Conservation (phyloP, 2,888 invertebrate genomes). For the Danaus chrysippus region DNA sequence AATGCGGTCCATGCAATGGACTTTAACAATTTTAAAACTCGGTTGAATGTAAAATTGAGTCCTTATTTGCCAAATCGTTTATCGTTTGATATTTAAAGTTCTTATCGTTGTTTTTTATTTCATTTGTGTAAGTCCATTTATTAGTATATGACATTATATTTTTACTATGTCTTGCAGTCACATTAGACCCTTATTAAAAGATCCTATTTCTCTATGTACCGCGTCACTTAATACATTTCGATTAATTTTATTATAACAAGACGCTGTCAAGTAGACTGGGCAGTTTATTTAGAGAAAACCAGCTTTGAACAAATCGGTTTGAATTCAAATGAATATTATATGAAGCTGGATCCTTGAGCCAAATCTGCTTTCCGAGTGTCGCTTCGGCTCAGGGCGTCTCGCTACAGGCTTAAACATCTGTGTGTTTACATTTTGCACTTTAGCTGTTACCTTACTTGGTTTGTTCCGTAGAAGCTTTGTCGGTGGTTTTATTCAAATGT, state of each 20-base stretch:
- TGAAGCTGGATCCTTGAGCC: conserved; percentile 30
- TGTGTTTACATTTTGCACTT: conserved; percentile 10
- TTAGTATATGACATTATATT: too few relatives aligned
- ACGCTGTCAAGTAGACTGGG: background rate
- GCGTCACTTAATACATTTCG: too few relatives aligned
- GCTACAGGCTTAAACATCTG: conserved; percentile 14
- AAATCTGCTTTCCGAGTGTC: conserved; percentile 26
- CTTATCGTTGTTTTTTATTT: too few relatives aligned
- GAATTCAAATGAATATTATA: conserved; percentile 47
- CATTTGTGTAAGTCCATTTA: too few relatives aligned
- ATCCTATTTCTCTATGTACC: too few relatives aligned
- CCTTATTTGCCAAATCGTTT: background rate
- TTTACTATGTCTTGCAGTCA: too few relatives aligned
- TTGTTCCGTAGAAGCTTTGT: conserved; percentile 2
- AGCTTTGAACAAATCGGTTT: conserved; percentile 21
- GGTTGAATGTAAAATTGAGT: background rate
- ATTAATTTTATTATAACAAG: background rate
- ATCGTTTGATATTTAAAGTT: background rate
- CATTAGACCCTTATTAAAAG: too few relatives aligned
- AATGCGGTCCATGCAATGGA: conserved; percentile 13
- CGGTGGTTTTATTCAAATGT: conserved; percentile 2
- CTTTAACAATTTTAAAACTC: conserved; percentile 12
- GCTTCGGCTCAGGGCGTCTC: conserved; percentile 10
- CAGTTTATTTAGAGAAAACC: conserved; percentile 10
- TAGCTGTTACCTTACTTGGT: conserved; percentile 4